These are phyloP conservation scores for Chunga burmeisteri DNA, from an alignment of 2,113 vertebrate genomes.

Conservation along the genomic window DNA sequence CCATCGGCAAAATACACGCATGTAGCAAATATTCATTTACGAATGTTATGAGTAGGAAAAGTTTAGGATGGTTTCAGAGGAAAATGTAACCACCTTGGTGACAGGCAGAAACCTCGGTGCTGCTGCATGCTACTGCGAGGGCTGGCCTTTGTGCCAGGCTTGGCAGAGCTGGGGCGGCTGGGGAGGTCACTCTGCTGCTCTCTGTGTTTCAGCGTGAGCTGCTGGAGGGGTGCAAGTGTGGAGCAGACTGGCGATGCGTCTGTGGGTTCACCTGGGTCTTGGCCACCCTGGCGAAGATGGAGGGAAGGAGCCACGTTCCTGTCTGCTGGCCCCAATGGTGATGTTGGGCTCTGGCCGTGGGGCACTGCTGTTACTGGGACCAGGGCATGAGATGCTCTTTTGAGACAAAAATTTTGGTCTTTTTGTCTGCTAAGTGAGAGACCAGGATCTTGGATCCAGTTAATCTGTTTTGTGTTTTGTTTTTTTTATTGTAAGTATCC, in stretches of 20 bases:
- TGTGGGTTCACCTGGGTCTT: background rate
- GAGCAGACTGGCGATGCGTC: background rate
- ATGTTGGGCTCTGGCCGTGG: background rate
- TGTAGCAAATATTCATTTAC: background rate
- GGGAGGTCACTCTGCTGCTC: no score
- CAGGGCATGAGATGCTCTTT: background rate
- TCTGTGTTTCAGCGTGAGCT: background rate
- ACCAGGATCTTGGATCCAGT: background rate
- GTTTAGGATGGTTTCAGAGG: background rate
- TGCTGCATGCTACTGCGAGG: background rate
- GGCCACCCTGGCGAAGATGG: rapidly evolving
- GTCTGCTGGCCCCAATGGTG: rapidly evolving
- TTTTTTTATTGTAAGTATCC: background rate
- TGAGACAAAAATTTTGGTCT: background rate
- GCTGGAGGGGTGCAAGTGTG: background rate
- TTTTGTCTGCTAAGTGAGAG: background rate
- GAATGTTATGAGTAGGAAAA: background rate
- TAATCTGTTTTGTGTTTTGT: background rate
- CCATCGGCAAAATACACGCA: background rate
- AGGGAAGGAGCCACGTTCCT: rapidly evolving
- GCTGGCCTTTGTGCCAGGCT: background rate
- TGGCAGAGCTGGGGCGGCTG: rapidly evolving
- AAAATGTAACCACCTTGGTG: background rate
- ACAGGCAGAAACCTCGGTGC: background rate
- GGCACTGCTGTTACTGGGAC: background rate